Percentiles rank a stretch among this genome's conserved stretches.
These are phyloP conservation scores for Luperina nickerlii DNA, from an alignment of 2,888 invertebrate species.

Conservation along the genomic window DNA sequence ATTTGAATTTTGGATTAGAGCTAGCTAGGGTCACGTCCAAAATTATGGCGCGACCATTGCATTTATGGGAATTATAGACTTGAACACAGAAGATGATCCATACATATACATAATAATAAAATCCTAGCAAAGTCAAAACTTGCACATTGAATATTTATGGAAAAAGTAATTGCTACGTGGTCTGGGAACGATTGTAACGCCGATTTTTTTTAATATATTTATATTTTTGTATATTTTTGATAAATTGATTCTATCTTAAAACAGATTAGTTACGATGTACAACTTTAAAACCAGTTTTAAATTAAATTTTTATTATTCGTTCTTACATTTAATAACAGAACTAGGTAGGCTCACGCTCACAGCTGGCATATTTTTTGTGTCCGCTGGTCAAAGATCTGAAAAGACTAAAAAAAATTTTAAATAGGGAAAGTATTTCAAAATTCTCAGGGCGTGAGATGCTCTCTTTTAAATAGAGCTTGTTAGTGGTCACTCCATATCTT, in stretches of 20 bases:
- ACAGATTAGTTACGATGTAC: not conserved
- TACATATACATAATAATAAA: too few relatives aligned
- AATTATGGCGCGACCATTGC: not conserved
- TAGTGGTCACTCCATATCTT: conserved; percentile 78
- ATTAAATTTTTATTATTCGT: too few relatives aligned
- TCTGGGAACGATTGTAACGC: too few relatives aligned
- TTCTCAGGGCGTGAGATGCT: conserved; percentile 76
- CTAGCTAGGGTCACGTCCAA: conserved; percentile 5
- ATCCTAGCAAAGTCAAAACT: too few relatives aligned
- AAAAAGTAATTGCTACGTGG: too few relatives aligned
- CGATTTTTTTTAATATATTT: not conserved
- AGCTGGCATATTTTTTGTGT: conserved; percentile 32
- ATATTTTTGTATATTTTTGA: too few relatives aligned
- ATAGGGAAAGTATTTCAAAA: conserved; percentile 42
- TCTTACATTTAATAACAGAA: not conserved
- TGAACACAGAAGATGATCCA: not conserved
- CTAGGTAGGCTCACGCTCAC: not conserved
- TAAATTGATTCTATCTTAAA: not conserved
- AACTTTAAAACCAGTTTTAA: too few relatives aligned
- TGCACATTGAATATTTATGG: too few relatives aligned
- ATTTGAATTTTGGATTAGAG: conserved; percentile 54
- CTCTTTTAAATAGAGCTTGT: conserved; percentile 75
- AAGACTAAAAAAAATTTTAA: not conserved
- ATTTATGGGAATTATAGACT: conserved; percentile 13
- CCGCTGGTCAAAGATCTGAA: conserved; percentile 32